Evolutionary conservation across 2,113 vertebrate genomes (phyloP), one percentile per base, ranked within the genome.

Genomic region (Carassius auratus): DNA sequence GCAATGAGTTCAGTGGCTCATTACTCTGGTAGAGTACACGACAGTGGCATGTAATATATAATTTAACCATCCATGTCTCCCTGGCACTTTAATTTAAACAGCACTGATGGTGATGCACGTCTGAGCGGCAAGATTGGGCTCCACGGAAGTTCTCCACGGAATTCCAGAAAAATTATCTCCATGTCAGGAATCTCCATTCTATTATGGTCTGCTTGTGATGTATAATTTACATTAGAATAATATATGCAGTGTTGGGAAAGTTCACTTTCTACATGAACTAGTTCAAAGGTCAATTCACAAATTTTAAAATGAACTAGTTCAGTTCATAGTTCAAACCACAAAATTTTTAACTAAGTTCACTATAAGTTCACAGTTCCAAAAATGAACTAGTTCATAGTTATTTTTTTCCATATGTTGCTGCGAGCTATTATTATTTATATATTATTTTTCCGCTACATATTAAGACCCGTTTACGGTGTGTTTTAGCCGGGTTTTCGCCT

Each of bases 61-160:
- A 88, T 85, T 85, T 71, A 87, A 79, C 50, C 76, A 69, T 36
- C 76, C 81, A 84, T 73, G 79, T 88, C 76, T 76, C 83, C 23
- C 75, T 85, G 45, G 81, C 69, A 81, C 76, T 36, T 75, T 76
- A 81, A 85, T 82, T 81, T 85, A 85, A 85, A 76, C 59, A 36
- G n/a, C 57, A 5, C 68, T 76, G 17, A 52, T 74, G 61, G 50
- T 59, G 33, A 30, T 66, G 69, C 59, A 30, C 42, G 42, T 76
- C 55, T 73, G 12, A 36, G 45, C 9, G 26, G 48, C 10, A 15
- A 26, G 55, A 61, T 59, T 55, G 69, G 61, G 73, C 36, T 68
- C n/a, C n/a, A n/a, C n/a, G n/a, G n/a, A n/a, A 23, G 71, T 57
- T 66, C 50, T 76, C 74, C 10, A 45, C 26, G 61, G 81, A 77